Evolutionary conservation across 2,113 vertebrate genomes (phyloP).

Genomic region (Mesocricetus auratus): DNA sequence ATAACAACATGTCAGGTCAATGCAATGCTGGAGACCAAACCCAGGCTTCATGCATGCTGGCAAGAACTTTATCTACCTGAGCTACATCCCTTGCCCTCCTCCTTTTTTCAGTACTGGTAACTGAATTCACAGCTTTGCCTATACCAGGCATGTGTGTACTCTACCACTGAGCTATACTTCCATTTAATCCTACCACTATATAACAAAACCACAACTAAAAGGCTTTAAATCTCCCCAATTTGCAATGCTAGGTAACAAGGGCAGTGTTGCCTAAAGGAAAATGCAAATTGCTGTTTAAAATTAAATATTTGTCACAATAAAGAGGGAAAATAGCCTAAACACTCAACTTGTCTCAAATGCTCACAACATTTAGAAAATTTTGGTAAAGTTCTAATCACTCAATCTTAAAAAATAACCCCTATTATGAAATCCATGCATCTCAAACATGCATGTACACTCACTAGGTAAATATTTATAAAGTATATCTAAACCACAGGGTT

Average conservation of each 20-base stretch:
- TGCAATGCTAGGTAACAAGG: conserved; percentile 18
- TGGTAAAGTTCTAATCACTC: conserved; percentile 27
- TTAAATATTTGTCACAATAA: conserved; percentile 29
- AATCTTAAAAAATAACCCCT: conserved; percentile 10
- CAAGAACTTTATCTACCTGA: neutral
- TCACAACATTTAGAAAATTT: conserved; percentile 33
- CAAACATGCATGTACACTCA: conserved; percentile 7
- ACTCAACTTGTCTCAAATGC: conserved; percentile 33
- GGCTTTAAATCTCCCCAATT: conserved; percentile 34
- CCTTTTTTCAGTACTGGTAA: neutral
- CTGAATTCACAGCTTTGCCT: neutral
- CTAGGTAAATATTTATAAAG: neutral
- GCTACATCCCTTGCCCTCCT: neutral
- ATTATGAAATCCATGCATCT: conserved; percentile 45
- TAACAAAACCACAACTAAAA: conserved; percentile 36
- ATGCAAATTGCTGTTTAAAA: conserved; percentile 47
- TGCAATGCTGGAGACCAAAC: neutral
- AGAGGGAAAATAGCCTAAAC: neutral
- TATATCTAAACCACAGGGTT: neutral
- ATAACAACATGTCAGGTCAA: neutral
- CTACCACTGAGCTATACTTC: neutral
- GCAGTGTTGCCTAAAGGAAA: conserved; percentile 29
- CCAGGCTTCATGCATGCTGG: neutral
- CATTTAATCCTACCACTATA: neutral
- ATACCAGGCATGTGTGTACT: neutral